These are phyloP conservation scores for Thereva unica DNA, from an alignment of 2,888 invertebrate genomes.

Conservation along the genomic window DNA sequence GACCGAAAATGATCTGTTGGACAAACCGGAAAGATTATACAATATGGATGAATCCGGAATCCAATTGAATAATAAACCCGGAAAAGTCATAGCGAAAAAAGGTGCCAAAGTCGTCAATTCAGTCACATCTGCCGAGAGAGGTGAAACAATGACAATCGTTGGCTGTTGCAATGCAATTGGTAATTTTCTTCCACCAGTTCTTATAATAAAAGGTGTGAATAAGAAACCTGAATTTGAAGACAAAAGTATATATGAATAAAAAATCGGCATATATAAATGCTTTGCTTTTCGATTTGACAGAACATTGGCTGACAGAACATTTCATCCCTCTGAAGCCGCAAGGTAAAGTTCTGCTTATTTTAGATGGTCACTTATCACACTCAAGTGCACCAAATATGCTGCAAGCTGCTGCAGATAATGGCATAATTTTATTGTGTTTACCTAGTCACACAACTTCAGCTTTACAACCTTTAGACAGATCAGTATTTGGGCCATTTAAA, in stretches of 20 bases:
- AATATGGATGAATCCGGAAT: constrained; percentile 54
- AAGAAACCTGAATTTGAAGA: too few species aligned
- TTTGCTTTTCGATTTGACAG: too few species aligned
- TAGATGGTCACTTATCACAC: too few species aligned
- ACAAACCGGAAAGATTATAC: constrained; percentile 48
- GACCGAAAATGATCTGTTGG: constrained; percentile 45
- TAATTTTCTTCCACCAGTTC: constrained; percentile 46
- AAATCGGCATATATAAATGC: too few species aligned
- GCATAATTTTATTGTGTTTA: constrained; percentile 14
- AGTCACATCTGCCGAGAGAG: constrained; percentile 49
- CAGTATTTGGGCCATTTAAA: constrained; percentile 24
- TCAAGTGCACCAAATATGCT: too few species aligned
- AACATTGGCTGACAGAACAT: too few species aligned
- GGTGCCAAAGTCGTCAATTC: constrained; percentile 49
- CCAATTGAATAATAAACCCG: constrained; percentile 52
- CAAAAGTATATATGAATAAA: too few species aligned
- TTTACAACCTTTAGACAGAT: constrained; percentile 1
- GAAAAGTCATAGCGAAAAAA: constrained; percentile 50
- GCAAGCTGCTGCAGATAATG: constrained; percentile 14
- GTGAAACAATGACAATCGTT: constrained; percentile 46
- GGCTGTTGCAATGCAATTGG: constrained; percentile 48
- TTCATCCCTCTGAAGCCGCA: too few species aligned
- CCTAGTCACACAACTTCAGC: constrained; percentile 33
- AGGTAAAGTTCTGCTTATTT: too few species aligned
- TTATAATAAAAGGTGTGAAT: constrained; percentile 45